Conservation (phyloP, 2,797 vertebrate species). For the Phataginus tricuspis region DNA sequence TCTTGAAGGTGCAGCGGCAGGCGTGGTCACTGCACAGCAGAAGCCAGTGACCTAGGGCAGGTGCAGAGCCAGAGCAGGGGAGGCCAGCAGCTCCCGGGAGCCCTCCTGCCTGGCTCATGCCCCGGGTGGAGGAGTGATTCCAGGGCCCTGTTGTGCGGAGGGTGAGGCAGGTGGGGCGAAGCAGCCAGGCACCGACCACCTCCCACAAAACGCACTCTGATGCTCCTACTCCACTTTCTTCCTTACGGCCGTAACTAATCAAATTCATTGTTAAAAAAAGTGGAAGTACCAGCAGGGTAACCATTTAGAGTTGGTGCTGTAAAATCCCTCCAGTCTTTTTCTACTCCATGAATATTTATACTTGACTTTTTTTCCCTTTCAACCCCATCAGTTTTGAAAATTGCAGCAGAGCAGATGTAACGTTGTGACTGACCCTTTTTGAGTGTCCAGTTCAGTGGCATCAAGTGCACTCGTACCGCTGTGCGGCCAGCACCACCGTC, state of each 20-base stretch:
- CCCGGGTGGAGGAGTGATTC: neutral
- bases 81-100: neutral
- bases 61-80: too few relatives aligned
- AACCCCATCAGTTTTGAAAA: neutral
- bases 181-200: neutral
- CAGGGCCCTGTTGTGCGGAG: neutral
- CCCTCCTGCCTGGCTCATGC: too few relatives aligned
- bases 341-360: neutral
- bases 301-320: neutral
- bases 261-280: neutral
- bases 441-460: neutral
- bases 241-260: too few relatives aligned
- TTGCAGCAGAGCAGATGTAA: neutral
- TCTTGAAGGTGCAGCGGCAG: neutral
- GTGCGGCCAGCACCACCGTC: rapidly evolving
- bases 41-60: too few relatives aligned
- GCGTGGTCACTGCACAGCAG: neutral
- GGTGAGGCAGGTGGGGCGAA: neutral
- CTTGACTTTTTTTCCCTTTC: neutral
- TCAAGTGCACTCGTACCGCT: neutral
- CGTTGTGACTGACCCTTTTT: neutral
- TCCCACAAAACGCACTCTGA: rapidly evolving
- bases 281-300: neutral
- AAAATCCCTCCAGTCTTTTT: neutral
- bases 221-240: neutral